These are phyloP conservation scores for Rhincodon typus DNA, from an alignment of 2,797 vertebrate species.

Conservation along the genomic window DNA sequence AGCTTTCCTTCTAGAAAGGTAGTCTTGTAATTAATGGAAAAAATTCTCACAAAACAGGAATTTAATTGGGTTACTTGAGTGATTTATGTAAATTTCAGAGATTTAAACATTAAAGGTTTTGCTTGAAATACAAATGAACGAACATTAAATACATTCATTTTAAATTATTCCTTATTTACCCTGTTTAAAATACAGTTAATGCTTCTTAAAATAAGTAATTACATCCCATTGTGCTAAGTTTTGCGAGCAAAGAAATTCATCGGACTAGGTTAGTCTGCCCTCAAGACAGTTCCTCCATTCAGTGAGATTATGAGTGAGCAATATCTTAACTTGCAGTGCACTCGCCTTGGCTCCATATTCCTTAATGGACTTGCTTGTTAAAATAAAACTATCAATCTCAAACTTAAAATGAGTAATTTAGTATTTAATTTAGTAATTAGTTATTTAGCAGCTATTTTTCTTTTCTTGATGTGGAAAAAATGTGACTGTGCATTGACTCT, in stretches of 20 bases:
- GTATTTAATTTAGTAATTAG: too few species aligned
- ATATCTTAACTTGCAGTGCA: neutral
- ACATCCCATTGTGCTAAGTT: neutral
- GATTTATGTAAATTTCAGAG: neutral
- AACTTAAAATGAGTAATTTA: neutral
- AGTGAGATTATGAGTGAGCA: neutral
- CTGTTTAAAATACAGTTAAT: neutral
- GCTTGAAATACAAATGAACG: neutral
- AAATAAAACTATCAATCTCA: neutral
- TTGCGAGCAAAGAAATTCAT: neutral
- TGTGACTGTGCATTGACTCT: too few species aligned
- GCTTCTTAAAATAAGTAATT: neutral
- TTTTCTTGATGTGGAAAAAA: too few species aligned
- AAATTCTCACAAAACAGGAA: neutral
- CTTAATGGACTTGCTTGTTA: neutral
- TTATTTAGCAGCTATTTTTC: too few species aligned
- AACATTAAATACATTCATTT: neutral
- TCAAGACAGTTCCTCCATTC: neutral
- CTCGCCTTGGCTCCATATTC: neutral
- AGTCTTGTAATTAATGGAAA: neutral
- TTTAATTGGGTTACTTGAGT: neutral
- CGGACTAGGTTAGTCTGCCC: neutral
- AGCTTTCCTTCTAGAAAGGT: neutral
- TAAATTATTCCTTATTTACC: constrained; percentile 2
- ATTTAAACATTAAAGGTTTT: neutral